A percentile compares a stretch with the other conserved stretches of the same genome.
Evolutionary conservation across 2,888 invertebrate genomes (phyloP).

Genomic region (Auanema freiburgensis): DNA sequence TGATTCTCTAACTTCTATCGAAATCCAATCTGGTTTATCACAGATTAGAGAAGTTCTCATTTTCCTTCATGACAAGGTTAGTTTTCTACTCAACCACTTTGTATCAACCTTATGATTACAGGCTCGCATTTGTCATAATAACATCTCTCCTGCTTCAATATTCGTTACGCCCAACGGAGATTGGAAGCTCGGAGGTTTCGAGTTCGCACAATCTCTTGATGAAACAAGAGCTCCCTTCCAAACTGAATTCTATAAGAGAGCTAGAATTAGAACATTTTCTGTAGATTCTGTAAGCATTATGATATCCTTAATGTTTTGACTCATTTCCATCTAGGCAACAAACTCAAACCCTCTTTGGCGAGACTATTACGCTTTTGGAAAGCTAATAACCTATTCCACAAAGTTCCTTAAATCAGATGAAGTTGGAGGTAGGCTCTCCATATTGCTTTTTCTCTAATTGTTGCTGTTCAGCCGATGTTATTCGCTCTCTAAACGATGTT

Average conservation of each 20-base stretch:
- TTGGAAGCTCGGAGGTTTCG: slow-evolving; percentile 19
- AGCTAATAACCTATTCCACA: slow-evolving; percentile 9
- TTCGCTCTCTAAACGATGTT: background rate
- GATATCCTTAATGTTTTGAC: background rate
- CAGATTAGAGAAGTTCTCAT: slow-evolving; percentile 14
- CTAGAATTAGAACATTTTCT: background rate
- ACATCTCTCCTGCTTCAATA: slow-evolving; percentile 17
- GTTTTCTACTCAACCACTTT: background rate
- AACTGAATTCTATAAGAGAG: slow-evolving; percentile 9
- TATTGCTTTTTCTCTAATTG: background rate
- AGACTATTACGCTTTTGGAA: slow-evolving; percentile 16
- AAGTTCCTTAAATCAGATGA: background rate
- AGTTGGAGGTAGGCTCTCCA: slow-evolving; percentile 4
- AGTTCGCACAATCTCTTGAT: slow-evolving; percentile 15
- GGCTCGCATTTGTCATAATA: slow-evolving; percentile 24
- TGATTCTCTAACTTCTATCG: slow-evolving; percentile 10
- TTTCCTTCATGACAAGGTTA: slow-evolving; percentile 19
- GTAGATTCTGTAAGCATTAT: background rate
- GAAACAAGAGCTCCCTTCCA: background rate
- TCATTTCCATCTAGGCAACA: background rate
- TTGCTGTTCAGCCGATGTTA: slow-evolving; percentile 14
- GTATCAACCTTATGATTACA: slow-evolving; percentile 4
- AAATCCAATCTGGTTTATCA: slow-evolving; percentile 18
- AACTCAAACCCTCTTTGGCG: background rate
- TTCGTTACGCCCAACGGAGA: slow-evolving; percentile 21